Evolutionary conservation across 2,888 invertebrate species (phyloP).

Genomic region (Drosophila imparisetae): DNA sequence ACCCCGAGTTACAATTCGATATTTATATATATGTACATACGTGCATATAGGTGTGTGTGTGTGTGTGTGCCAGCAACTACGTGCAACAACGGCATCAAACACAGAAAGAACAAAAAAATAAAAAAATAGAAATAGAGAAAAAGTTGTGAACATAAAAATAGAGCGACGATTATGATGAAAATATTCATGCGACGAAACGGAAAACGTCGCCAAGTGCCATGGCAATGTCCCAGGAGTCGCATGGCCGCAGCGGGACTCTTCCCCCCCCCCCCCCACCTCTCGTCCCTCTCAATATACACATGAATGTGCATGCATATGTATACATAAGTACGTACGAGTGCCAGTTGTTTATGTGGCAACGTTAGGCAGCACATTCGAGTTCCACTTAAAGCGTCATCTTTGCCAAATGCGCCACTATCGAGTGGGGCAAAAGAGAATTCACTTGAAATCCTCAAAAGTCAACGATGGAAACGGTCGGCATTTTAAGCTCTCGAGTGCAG

Average conservation of each 20-base stretch:
- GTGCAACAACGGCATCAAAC: constrained; percentile 17
- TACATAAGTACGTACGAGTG: neutral
- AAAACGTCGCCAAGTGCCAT: constrained; percentile 55
- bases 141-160: constrained; percentile 72
- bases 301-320: constrained; percentile 3
- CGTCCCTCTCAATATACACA: neutral
- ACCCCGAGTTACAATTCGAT: constrained; percentile 40
- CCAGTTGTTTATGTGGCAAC: constrained; percentile 73
- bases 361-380: constrained; percentile 72
- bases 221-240: constrained; percentile 38
- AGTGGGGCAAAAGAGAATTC: constrained; percentile 1
- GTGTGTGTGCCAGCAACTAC: constrained; percentile 14
- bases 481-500: constrained; percentile 42
- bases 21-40: constrained; percentile 18
- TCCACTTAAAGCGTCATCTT: constrained; percentile 70
- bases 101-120: neutral
- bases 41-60: constrained; percentile 6
- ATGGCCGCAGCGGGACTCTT: constrained; percentile 23
- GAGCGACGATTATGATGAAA: constrained; percentile 77
- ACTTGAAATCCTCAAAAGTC: constrained; percentile 42
- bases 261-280: neutral
- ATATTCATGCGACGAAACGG: constrained; percentile 77
- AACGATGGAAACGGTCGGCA: constrained; percentile 31
- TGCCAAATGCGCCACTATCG: constrained; percentile 54
- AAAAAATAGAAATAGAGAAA: constrained; percentile 21